Base-by-base conservation (phyloP, 2,797 vertebrate genomes). In the Amphiprion clarkii region DNA sequence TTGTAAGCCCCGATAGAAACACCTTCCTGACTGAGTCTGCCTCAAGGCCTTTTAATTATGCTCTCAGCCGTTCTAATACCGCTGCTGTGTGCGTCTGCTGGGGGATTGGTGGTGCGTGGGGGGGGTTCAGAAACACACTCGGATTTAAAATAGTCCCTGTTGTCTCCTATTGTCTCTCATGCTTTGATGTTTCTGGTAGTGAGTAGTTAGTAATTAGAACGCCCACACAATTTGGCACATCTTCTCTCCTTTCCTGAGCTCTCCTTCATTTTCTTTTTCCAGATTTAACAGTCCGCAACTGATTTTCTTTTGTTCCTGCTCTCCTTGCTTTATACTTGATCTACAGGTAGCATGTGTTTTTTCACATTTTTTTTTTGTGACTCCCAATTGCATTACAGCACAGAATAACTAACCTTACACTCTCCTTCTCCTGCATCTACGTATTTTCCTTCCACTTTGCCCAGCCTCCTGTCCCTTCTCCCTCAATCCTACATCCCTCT, bases 201-300 rank as follows among this genome's bases (percentile, higher is more conserved):
- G 78, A 89, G 80, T 76, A 74, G 71, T 86, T 84, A 74, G 82
- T 90, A 88, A 92, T 91, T 93, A 90, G 67, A 57, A 61, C 67
- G 25, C 87, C 89, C 69, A 71, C 82, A 72, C 65, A 68, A 62
- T 80, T 71, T 86, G 78, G 59, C 74, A 67, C 58, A 27, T 70
- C 39, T 59, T 72, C 36, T 72, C 44, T 55, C 74, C 57, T 74
- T 81, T 69, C 60, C 79, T 55, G 7, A 56, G 67, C 67, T 62
- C 44, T 56, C 54, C 63, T 56, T 81, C 54, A 27, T 77, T 73
- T 66, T 70, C 33, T 76, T 72, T 44, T 46, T 69, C 56, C 39
- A 61, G 31, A 79, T 62, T 36, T 66, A 82, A 66, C 58, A 73
- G 60, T 55, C 66, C 66, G 49, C 36, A 31, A 16, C 56, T 5